A percentile compares a stretch with the other conserved stretches of the same genome.
Evolutionary conservation across 2,888 invertebrate species (phyloP).

Genomic region (Parascotia fuliginaria): DNA sequence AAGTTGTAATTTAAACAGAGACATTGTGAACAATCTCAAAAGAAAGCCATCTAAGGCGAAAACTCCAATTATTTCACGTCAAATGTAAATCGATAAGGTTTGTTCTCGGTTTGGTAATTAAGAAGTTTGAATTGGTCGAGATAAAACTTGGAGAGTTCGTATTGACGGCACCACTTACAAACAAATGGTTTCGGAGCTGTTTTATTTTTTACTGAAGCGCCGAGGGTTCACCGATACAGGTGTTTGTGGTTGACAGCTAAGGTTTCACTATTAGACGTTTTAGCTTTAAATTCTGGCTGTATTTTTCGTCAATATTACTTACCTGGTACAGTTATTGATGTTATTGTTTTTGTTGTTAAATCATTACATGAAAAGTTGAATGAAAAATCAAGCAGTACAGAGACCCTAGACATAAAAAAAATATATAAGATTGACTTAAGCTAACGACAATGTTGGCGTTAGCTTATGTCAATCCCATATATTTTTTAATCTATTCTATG

Average conservation of each 20-base stretch:
- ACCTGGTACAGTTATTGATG: too few species aligned
- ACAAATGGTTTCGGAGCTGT: conserved; percentile 30
- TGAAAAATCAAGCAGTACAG: too few species aligned
- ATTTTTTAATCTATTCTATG: too few species aligned
- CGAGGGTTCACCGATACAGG: conserved; percentile 8
- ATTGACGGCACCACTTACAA: conserved; percentile 48
- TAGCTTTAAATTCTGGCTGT: neutral
- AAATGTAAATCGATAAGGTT: conserved; percentile 45
- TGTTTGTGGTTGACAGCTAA: conserved; percentile 16
- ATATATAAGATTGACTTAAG: too few species aligned
- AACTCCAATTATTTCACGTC: conserved; percentile 49
- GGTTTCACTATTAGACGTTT: conserved; percentile 1
- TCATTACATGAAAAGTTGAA: too few species aligned
- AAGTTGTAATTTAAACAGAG: conserved; percentile 12
- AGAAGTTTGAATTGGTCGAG: conserved; percentile 51
- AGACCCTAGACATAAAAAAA: too few species aligned
- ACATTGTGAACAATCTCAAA: conserved; percentile 10
- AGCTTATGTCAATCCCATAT: too few species aligned
- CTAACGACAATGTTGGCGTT: too few species aligned
- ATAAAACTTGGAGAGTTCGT: conserved; percentile 50
- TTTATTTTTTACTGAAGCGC: conserved; percentile 19
- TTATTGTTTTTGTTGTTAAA: too few species aligned
- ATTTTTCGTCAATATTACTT: neutral
- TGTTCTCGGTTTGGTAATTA: conserved; percentile 49
- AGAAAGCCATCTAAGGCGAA: conserved; percentile 22